phyloP scores from a whole-genome alignment of 2,797 vertebrate species.

The Otus scops region DNA sequence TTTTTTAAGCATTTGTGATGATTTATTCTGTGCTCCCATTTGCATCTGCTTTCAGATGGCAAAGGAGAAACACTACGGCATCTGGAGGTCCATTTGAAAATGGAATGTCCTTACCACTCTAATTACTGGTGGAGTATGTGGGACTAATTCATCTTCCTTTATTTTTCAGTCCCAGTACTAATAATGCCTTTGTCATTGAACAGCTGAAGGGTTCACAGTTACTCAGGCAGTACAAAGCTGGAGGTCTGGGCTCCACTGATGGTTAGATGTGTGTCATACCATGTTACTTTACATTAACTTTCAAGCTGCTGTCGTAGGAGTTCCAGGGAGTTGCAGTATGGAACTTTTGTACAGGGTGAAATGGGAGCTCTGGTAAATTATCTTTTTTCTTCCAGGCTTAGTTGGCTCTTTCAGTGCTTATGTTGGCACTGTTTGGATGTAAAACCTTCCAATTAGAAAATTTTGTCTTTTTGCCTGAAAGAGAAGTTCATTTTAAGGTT shows the following conservation, averaged over 20 bases:
- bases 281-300: not conserved
- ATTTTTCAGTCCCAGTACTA: not conserved
- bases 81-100: not conserved
- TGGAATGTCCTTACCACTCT: not conserved
- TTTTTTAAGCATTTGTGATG: not conserved
- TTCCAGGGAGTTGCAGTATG: not conserved
- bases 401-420: not conserved
- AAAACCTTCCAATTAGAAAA: constrained; percentile 1
- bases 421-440: not conserved
- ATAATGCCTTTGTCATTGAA: not conserved
- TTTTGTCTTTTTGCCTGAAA: not conserved
- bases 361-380: not conserved
- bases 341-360: not conserved
- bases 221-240: not conserved
- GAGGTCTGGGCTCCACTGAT: not conserved
- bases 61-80: not conserved
- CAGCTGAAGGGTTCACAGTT: not conserved
- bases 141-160: not conserved
- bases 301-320: not conserved
- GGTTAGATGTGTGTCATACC: not conserved
- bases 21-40: not conserved
- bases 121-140: not conserved
- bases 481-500: constrained; percentile 3
- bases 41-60: not conserved
- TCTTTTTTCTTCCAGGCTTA: not conserved